Evolutionary conservation across 2,888 invertebrate genomes (phyloP), one percentile per base, ranked within the genome.

Genomic region (Cancer borealis): DNA sequence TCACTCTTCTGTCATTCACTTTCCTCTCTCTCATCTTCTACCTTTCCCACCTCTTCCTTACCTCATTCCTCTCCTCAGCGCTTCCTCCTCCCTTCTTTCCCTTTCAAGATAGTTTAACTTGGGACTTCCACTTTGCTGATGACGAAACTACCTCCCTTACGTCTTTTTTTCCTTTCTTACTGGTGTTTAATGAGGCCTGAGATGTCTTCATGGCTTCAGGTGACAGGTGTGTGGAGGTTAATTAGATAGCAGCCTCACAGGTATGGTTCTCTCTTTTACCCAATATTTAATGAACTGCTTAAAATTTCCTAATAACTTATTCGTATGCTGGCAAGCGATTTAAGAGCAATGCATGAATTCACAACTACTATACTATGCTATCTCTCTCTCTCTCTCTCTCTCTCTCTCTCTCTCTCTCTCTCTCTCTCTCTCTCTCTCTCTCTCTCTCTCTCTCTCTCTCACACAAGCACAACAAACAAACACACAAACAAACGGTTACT

Each of bases 381-480:
- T 4, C 0, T 8, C 5, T 5, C 60, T 60, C 60, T 60, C 88
- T 88, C 87, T 39, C 46, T 45, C 88, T 46, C 88, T 47, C 47
- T 47, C 88, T 47, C 88, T 88, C 88, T 46, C 88, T 88, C 88
- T 46, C 47, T 46, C 88, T 47, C 88, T 47, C 47, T 47, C 88
- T 47, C 88, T 88, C 88, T 46, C 88, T 46, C 88, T 46, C 88
- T 46, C 88, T 46, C 46, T 88, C 88, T 46, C 88, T 46, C 88
- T 88, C 88, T 46, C 88, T 17, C 88, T 46, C 66, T n/a, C n/a
- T 10, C 30, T 12, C 66, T 5, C n/a, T 21, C 66, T 21, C 66
- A 66, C 17, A 66, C 66, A 66, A 14, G n/a, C n/a, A 66, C 66
- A 79, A 79, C 26, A 79, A 26, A 79, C 30, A 79, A 26, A 30